Conservation (phyloP, 2,797 vertebrate species). For the Smutsia gigantea region DNA sequence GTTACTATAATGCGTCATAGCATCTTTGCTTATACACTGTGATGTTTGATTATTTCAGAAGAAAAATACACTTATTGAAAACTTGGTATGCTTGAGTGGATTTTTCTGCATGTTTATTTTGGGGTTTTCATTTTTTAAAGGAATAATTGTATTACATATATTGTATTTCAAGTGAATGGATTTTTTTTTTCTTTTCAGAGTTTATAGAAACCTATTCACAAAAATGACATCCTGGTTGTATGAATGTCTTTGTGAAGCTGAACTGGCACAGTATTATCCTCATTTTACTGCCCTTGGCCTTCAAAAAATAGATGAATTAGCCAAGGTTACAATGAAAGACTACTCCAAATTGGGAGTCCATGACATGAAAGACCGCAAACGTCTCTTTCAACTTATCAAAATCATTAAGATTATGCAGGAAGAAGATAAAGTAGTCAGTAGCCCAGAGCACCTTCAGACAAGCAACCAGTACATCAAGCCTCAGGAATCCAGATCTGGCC, state of each 20-base stretch:
- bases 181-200: conserved; percentile 57
- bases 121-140: conserved; percentile 40
- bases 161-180: conserved; percentile 52
- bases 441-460: conserved; percentile 75
- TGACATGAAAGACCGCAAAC: conserved; percentile 90
- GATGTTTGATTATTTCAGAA: conserved; percentile 51
- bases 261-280: conserved; percentile 91
- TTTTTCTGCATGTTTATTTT: conserved; percentile 62
- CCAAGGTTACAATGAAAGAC: conserved; percentile 90
- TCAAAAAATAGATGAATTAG: conserved; percentile 89
- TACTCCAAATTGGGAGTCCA: conserved; percentile 90
- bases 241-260: conserved; percentile 91
- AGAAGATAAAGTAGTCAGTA: conserved; percentile 77
- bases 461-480: conserved; percentile 65
- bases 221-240: conserved; percentile 91
- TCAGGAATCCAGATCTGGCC: conserved; percentile 74
- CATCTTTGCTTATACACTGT: conserved; percentile 54
- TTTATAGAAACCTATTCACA: conserved; percentile 68
- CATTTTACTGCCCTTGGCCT: conserved; percentile 90
- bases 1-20: conserved; percentile 9
- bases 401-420: conserved; percentile 89
- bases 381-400: conserved; percentile 92
- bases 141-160: conserved; percentile 35
- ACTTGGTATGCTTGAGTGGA: conserved; percentile 14
- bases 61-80: conserved; percentile 57